phyloP scores from a whole-genome alignment of 2,888 invertebrate species.

The Lasioglossum vierecki region DNA sequence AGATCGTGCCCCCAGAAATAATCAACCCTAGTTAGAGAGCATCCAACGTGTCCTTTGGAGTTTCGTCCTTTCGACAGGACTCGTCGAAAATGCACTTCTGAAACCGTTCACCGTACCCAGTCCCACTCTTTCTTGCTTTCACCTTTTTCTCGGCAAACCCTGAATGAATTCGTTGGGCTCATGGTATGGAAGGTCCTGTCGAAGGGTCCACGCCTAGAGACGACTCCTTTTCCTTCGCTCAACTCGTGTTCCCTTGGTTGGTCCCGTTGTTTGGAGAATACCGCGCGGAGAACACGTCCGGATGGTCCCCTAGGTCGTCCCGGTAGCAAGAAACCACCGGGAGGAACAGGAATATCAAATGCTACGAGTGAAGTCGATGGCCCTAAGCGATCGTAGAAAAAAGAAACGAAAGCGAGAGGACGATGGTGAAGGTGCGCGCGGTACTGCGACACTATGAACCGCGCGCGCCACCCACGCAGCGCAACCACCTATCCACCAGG shows the following conservation, averaged over 20 bases:
- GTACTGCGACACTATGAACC: slow-evolving; percentile 18
- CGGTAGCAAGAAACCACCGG: slow-evolving; percentile 9
- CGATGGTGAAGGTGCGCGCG: slow-evolving; percentile 3
- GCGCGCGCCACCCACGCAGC: slow-evolving; percentile 1
- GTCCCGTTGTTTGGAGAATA: slow-evolving; percentile 9
- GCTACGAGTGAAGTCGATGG: background rate
- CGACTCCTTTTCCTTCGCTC: background rate
- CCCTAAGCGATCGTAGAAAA: too few relatives aligned
- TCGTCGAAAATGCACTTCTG: background rate
- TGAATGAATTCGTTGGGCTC: background rate
- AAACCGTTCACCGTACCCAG: slow-evolving; percentile 1
- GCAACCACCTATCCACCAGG: slow-evolving; percentile 5
- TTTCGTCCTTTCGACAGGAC: background rate
- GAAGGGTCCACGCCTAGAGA: background rate
- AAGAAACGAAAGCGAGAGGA: background rate
- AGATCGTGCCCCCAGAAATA: background rate
- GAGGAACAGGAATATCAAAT: background rate
- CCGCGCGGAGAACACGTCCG: background rate
- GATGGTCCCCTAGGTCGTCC: background rate
- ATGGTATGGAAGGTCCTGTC: background rate
- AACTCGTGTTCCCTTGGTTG: background rate
- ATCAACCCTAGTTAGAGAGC: background rate
- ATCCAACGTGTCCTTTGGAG: background rate
- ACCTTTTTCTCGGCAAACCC: background rate
- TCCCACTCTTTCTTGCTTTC: background rate